These are phyloP conservation scores for Magallana ariakensis DNA, from an alignment of 1,140 invertebrate genomes.

Conservation along the genomic window DNA sequence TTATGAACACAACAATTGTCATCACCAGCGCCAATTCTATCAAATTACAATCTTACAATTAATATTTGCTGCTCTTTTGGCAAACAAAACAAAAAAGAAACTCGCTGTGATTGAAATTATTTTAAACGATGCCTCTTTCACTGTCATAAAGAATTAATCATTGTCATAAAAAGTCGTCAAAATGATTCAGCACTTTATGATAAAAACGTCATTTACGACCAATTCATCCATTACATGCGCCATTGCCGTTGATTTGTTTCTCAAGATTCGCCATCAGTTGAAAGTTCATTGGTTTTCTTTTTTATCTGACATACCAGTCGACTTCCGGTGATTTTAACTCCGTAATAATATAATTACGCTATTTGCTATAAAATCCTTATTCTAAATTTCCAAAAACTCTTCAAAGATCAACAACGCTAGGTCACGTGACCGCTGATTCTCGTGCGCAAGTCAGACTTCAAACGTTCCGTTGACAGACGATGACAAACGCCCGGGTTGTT, in stretches of 20 bases:
- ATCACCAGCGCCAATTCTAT: neutral
- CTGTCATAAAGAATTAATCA: constrained; percentile 4
- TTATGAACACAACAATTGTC: neutral
- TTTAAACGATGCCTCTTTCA: neutral
- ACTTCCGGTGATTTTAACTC: constrained; percentile 24
- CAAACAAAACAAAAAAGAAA: too few species aligned
- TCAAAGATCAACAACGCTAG: constrained; percentile 11
- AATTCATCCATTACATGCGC: constrained; percentile 1
- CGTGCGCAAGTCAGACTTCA: neutral
- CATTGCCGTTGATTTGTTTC: constrained; percentile 29
- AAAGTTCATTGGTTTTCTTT: constrained; percentile 25
- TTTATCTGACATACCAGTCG: constrained; percentile 22
- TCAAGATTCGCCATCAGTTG: constrained; percentile 25
- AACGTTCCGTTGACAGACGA: constrained; percentile 4
- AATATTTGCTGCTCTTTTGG: too few species aligned
- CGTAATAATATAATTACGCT: constrained; percentile 34
- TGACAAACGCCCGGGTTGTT: constrained; percentile 22
- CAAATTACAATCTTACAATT: neutral
- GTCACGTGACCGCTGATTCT: constrained; percentile 15
- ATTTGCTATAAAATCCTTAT: constrained; percentile 36
- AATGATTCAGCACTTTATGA: constrained; percentile 27
- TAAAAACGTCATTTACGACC: neutral
- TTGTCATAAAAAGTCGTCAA: neutral
- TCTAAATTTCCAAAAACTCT: constrained; percentile 13
- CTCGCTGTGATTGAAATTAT: neutral